phyloP scores from a whole-genome alignment of 2,797 vertebrate species.

The Alfaro cultratus region DNA sequence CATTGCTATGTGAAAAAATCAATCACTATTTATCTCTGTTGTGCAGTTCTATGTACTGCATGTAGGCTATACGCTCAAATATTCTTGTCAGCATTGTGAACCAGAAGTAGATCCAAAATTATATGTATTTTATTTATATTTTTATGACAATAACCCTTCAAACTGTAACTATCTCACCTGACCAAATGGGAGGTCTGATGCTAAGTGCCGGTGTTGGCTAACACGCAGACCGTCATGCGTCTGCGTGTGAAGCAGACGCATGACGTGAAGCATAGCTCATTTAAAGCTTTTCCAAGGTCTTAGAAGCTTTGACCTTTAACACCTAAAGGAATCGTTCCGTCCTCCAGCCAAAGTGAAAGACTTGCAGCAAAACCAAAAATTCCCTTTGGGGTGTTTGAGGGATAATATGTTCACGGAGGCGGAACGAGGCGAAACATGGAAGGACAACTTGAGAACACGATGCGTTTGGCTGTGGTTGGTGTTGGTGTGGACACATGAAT shows the following conservation, averaged over 20 bases:
- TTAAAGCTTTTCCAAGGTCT: background rate
- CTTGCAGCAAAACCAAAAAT: background rate
- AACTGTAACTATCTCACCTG: background rate
- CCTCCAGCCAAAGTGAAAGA: background rate
- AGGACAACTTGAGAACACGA: background rate
- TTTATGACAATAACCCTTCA: background rate
- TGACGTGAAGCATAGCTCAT: background rate
- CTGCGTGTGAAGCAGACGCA: too few species aligned
- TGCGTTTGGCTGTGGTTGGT: background rate
- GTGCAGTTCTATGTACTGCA: background rate
- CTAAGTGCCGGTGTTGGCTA: background rate
- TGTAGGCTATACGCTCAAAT: background rate
- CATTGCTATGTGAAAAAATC: conserved; percentile 16
- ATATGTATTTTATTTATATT: background rate
- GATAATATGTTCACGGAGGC: background rate
- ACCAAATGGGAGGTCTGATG: background rate
- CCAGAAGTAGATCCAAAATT: too few species aligned
- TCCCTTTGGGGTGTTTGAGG: background rate
- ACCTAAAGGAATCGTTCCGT: background rate
- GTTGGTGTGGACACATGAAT: background rate
- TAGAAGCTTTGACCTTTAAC: conserved; percentile 6
- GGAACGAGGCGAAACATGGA: background rate
- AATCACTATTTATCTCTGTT: background rate
- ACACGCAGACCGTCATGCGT: background rate
- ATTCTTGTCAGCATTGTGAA: background rate